Conservation (phyloP, 2,888 invertebrate genomes). For the Elegia similella region DNA sequence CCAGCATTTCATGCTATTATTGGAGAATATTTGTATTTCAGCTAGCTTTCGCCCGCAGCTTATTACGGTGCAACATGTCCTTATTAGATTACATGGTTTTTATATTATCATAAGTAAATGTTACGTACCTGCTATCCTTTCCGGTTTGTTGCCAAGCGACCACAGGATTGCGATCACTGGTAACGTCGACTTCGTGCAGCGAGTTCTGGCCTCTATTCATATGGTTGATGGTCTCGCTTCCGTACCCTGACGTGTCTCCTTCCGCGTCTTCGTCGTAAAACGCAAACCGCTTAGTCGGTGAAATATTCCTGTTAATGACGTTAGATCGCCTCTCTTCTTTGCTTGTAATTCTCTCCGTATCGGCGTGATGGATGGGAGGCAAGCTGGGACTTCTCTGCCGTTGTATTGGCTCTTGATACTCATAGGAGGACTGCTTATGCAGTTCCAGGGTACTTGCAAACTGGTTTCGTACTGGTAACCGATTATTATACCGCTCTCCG, state of each 20-base stretch:
- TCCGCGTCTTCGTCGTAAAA: conserved; percentile 81
- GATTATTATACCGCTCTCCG: conserved; percentile 69
- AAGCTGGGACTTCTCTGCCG: conserved; percentile 85
- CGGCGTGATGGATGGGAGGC: conserved; percentile 83
- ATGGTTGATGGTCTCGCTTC: conserved; percentile 87
- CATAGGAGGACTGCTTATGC: conserved; percentile 66
- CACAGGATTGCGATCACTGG: conserved; percentile 49
- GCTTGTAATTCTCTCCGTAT: conserved; percentile 47
- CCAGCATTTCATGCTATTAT: no score
- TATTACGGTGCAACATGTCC: no score
- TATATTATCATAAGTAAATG: conserved; percentile 18
- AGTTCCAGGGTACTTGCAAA: conserved; percentile 74
- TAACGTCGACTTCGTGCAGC: conserved; percentile 29
- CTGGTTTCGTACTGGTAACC: conserved; percentile 69
- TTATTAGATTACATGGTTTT: neutral
- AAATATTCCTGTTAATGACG: conserved; percentile 60
- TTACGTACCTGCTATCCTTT: conserved; percentile 58
- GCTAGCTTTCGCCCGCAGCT: no score
- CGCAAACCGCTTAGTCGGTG: conserved; percentile 70
- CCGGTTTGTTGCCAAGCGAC: conserved; percentile 72
- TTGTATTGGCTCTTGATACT: conserved; percentile 67
- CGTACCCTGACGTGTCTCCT: conserved; percentile 92
- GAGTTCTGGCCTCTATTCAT: conserved; percentile 54
- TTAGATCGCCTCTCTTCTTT: conserved; percentile 60
- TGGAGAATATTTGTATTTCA: no score